Evolutionary conservation across 2,113 vertebrate genomes (phyloP), one percentile per base, ranked within the genome.

Genomic region (Gobio gobio): DNA sequence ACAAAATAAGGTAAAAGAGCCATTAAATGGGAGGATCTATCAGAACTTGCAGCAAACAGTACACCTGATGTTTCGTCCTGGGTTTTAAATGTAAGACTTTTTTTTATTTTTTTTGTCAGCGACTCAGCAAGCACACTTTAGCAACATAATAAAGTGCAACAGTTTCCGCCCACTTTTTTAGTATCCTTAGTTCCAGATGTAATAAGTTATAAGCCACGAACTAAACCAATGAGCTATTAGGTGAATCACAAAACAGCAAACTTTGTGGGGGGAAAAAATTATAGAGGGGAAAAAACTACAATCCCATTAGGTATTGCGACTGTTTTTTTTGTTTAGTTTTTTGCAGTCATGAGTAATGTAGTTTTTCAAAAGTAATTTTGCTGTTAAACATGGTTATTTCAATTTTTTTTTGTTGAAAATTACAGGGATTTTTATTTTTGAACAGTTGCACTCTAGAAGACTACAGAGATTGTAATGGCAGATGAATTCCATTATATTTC

Each of bases 401-500:
- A n/a, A n/a, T n/a, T n/a, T n/a, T n/a, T n/a, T n/a, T n/a, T n/a
- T n/a, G n/a, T n/a, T n/a, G 66, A 43, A 40, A 68, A 36, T 68
- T 7, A 8, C 64, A 33, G 14, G 14, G 29, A 22, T 22, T 40
- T 70, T 40, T 56, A 56, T 64, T 64, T 63, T 13, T 1, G 13
- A 56, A 63, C 26, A 3, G 61, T 29, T 14, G 5, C 26, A 64
- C 13, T 29, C 9, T 10, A 59, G 3, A 59, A 24, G 86, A 89
- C 89, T 58, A 45, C 72, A 73, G 89, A 91, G 89, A 91, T 87
- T 72, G 88, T 86, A 90, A 92, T 84, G 89, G 85, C 85, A 82
- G 86, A 88, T 87, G 84, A 74, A 87, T 92, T 92, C 89, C 87
- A 92, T 93, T 90, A 92, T 83, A 89, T 90, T 92, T 91, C 86